Percentiles rank a stretch among this genome's conserved stretches.
Conservation (phyloP, 2,113 vertebrate genomes). For the Cranoglanis bouderius region DNA sequence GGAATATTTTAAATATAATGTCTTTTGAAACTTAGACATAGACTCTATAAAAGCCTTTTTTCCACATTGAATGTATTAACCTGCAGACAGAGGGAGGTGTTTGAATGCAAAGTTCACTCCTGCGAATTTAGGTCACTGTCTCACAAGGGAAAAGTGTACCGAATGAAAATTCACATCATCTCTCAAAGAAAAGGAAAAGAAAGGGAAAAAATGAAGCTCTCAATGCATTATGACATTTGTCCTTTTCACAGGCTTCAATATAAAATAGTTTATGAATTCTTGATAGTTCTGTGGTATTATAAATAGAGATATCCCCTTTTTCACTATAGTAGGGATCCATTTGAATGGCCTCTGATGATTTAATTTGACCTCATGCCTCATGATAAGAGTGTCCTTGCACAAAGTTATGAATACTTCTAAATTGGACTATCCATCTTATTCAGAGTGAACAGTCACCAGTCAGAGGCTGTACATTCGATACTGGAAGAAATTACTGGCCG, state of each 20-base stretch:
- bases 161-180: slow-evolving; percentile 13
- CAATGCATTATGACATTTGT: slow-evolving; percentile 40
- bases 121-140: slow-evolving; percentile 37
- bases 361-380: slow-evolving; percentile 31
- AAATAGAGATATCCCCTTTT: background rate
- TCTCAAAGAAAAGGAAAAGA: background rate
- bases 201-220: slow-evolving; percentile 3
- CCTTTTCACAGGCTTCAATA: slow-evolving; percentile 16
- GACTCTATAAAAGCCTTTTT: slow-evolving; percentile 22
- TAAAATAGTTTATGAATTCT: slow-evolving; percentile 19
- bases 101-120: slow-evolving; percentile 33
- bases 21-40: slow-evolving; percentile 12
- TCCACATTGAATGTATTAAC: slow-evolving; percentile 27
- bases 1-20: slow-evolving; percentile 29
- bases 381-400: slow-evolving; percentile 45
- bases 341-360: slow-evolving; percentile 27
- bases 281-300: slow-evolving; percentile 15
- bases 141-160: slow-evolving; percentile 36
- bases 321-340: background rate
- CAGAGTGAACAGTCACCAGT: slow-evolving; percentile 48
- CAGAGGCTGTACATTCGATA: slow-evolving; percentile 47
- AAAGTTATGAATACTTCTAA: slow-evolving; percentile 31
- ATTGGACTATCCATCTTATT: slow-evolving; percentile 53
- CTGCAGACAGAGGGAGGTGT: slow-evolving; percentile 32
- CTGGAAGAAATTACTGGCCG: slow-evolving; percentile 48